A percentile compares a stretch with the other conserved stretches of the same genome.
Conservation (phyloP, 2,888 invertebrate genomes). For the Diaperis boleti region DNA sequence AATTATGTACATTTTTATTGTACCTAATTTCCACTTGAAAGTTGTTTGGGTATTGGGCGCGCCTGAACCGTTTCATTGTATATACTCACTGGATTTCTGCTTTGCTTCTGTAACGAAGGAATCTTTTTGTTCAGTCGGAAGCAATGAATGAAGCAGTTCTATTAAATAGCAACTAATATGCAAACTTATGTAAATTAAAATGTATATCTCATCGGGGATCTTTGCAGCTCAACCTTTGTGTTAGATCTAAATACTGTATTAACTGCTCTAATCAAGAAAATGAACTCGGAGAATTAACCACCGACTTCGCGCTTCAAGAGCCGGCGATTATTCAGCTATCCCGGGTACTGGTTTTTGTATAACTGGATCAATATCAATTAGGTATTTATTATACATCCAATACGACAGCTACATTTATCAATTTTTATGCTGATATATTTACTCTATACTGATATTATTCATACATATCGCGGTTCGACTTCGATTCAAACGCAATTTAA, state of each 20-base stretch:
- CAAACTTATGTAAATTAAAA: conserved; percentile 40
- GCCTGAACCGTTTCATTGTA: conserved; percentile 15
- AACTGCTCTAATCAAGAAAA: conserved; percentile 32
- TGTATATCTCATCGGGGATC: conserved; percentile 35
- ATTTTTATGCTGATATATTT: too few relatives aligned
- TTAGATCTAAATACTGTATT: conserved; percentile 37
- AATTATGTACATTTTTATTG: conserved; percentile 6
- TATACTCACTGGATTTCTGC: conserved; percentile 28
- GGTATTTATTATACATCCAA: too few relatives aligned
- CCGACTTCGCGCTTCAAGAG: conserved; percentile 4
- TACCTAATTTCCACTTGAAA: neutral
- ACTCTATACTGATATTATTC: too few relatives aligned
- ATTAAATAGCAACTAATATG: conserved; percentile 39
- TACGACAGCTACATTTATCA: too few relatives aligned
- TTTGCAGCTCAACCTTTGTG: conserved; percentile 32
- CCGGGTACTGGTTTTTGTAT: too few relatives aligned
- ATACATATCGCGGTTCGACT: too few relatives aligned
- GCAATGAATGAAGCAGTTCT: conserved; percentile 29
- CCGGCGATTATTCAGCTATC: conserved; percentile 8
- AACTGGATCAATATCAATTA: neutral
- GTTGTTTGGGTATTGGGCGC: conserved; percentile 1
- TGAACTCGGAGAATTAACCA: conserved; percentile 33
- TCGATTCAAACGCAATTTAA: too few relatives aligned
- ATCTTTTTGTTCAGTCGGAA: conserved; percentile 28
- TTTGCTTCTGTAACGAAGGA: conserved; percentile 5